Evolutionary conservation across 35 echinoderm and acorn worm species (phyloP).

Genomic region (Chiridota heheva): DNA sequence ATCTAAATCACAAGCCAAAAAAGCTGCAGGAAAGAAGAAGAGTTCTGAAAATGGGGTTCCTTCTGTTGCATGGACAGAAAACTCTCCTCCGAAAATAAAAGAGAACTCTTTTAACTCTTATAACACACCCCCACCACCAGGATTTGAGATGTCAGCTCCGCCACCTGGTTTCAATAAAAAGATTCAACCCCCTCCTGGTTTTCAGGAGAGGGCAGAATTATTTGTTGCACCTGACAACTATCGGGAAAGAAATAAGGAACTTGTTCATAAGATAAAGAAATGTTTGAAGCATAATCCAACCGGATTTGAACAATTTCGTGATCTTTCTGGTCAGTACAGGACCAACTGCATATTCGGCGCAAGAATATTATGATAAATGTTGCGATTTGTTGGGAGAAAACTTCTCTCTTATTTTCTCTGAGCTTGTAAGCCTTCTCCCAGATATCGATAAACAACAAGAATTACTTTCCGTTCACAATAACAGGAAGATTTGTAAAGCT

Average conservation of each 20-base stretch:
- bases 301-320: slow-evolving; percentile 69
- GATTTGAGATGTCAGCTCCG: slow-evolving; percentile 58
- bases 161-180: slow-evolving; percentile 22
- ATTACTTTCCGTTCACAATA: slow-evolving; percentile 59
- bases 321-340: slow-evolving; percentile 70
- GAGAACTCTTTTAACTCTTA: not conserved
- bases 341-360: slow-evolving; percentile 33
- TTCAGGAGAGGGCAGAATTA: too few relatives aligned
- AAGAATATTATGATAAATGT: slow-evolving; percentile 72
- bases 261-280: slow-evolving; percentile 64
- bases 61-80: too few relatives aligned
- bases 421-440: slow-evolving; percentile 85
- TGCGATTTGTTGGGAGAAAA: slow-evolving; percentile 50
- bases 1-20: not conserved
- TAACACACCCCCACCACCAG: slow-evolving; percentile 46
- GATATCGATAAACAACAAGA: slow-evolving; percentile 83
- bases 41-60: too few relatives aligned
- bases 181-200: too few relatives aligned
- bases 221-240: slow-evolving; percentile 64
- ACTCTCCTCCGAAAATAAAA: not conserved
- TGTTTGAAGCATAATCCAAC: slow-evolving; percentile 43
- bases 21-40: not conserved
- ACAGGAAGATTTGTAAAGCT: slow-evolving; percentile 14
- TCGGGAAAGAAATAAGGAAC: slow-evolving; percentile 57
- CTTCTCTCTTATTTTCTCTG: slow-evolving; percentile 72